phyloP scores from a whole-genome alignment of 2,888 invertebrate species.

The Stratiomys singularior region DNA sequence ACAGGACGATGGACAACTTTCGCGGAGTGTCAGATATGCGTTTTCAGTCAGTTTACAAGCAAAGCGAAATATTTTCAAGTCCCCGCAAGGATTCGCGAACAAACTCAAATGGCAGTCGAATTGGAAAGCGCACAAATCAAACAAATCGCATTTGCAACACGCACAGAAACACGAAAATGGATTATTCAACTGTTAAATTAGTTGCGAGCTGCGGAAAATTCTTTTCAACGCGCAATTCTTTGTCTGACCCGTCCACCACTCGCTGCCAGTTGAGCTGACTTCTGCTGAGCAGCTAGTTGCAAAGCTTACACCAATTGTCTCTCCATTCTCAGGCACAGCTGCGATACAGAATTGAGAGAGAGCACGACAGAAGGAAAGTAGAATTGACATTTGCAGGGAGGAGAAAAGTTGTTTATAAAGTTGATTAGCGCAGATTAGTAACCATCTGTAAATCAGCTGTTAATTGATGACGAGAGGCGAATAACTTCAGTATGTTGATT shows the following conservation, averaged over 20 bases:
- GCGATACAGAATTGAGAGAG: neutral
- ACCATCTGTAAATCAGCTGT: slow-evolving; percentile 41
- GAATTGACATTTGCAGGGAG: neutral
- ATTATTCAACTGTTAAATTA: slow-evolving; percentile 5
- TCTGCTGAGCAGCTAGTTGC: slow-evolving; percentile 12
- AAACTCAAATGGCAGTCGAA: neutral
- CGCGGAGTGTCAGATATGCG: neutral
- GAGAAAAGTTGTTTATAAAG: slow-evolving; percentile 1
- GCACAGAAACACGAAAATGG: slow-evolving; percentile 10
- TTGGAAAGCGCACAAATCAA: neutral
- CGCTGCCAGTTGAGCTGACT: slow-evolving; percentile 32
- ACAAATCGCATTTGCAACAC: neutral
- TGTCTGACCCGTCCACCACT: slow-evolving; percentile 30
- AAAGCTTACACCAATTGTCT: neutral
- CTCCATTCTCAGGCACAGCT: neutral
- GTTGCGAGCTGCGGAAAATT: slow-evolving; percentile 11
- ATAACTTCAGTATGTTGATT: neutral
- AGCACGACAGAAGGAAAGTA: neutral
- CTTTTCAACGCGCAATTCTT: slow-evolving; percentile 45
- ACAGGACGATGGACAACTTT: neutral
- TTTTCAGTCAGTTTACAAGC: no score
- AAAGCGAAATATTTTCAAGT: neutral
- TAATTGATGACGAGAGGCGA: neutral
- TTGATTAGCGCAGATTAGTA: neutral
- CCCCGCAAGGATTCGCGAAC: neutral